Base-by-base conservation (phyloP, 2,888 invertebrate genomes). In the Willowsia nigromaculata region DNA sequence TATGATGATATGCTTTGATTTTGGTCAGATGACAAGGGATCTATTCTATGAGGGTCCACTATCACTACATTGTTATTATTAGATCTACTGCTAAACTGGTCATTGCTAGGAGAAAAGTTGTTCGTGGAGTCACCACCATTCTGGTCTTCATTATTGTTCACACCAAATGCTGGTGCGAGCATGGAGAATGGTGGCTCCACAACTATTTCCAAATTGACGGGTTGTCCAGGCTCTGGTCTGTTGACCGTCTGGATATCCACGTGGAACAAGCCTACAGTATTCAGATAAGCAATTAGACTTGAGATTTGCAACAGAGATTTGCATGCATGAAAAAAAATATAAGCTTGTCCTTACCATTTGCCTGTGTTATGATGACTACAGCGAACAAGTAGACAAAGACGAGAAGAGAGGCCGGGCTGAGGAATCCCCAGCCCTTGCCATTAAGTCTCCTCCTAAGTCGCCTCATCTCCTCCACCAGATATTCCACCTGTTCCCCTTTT, bases 191-290 rank as follows among this genome's bases (percentile, higher is more conserved):
- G 85, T 11, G 90, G 90, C 25, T 83, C 83, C 22, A 91, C 82
- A 6, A 90, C 85, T 53, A 91, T 90, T 86, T 91, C 90, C n/a
- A 91, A 50, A 27, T 89, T 91, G 3, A 91, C 90, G 3, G 91
- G 90, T 43, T 91, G 81, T n/a, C 91, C 91, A 0, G 86, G 74
- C 0, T 76, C 56, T 7, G 91, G 91, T 30, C 85, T 65, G 33
- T 90, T 90, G 9, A 91, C 88, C 3, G 91, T 91, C 47, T 91
- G 88, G 11, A 91, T 82, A 7, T 90, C 91, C 11, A 91, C 83
- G 30, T 91, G 91, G 30, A 91, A 90, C 50, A 91, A 84, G 15
- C 90, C 91, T 91, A 25, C 5, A 53, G 68, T 47, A 40, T 65
- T 2, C 2, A 1, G 4, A 22, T 59, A 4, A 25, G 5, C 6